A percentile compares a stretch with the other conserved stretches of the same genome.
Evolutionary conservation across 53 echinoderm and acorn worm species (phyloP).

Genomic region (Apostichopus leukothele): DNA sequence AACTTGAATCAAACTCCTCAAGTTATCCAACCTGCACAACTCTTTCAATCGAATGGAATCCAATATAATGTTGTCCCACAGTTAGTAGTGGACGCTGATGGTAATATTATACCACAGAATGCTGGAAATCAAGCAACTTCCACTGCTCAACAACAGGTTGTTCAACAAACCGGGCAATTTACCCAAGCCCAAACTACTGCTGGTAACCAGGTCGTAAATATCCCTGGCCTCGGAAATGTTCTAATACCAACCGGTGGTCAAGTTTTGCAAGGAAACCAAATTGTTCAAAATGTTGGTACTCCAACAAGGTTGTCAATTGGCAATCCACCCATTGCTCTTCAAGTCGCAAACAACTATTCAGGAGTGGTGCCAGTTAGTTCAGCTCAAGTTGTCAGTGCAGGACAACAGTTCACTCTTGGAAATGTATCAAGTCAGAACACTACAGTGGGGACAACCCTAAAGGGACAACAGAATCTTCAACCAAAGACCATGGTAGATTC

Average conservation of each 20-base stretch:
- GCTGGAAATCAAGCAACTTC: conserved; percentile 49
- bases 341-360: conserved; percentile 61
- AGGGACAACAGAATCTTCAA: neutral
- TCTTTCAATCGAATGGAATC: conserved; percentile 61
- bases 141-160: conserved; percentile 51
- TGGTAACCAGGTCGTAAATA: conserved; percentile 19
- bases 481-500: conserved; percentile 9
- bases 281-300: conserved; percentile 48
- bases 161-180: conserved; percentile 44
- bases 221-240: conserved; percentile 30
- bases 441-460: neutral
- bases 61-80: conserved; percentile 93
- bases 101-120: conserved; percentile 80
- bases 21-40: conserved; percentile 61
- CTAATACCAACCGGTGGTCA: conserved; percentile 10
- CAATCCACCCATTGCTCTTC: conserved; percentile 73
- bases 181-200: conserved; percentile 3
- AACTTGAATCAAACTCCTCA: conserved; percentile 50
- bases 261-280: conserved; percentile 34
- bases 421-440: conserved; percentile 28
- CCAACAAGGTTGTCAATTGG: conserved; percentile 57
- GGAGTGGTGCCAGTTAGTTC: conserved; percentile 6
- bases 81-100: conserved; percentile 77
- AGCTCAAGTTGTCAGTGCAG: conserved; percentile 8
- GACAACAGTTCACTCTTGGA: conserved; percentile 32